Base-by-base conservation (phyloP, 2,888 invertebrate genomes). In the Aethes cnicana region DNA sequence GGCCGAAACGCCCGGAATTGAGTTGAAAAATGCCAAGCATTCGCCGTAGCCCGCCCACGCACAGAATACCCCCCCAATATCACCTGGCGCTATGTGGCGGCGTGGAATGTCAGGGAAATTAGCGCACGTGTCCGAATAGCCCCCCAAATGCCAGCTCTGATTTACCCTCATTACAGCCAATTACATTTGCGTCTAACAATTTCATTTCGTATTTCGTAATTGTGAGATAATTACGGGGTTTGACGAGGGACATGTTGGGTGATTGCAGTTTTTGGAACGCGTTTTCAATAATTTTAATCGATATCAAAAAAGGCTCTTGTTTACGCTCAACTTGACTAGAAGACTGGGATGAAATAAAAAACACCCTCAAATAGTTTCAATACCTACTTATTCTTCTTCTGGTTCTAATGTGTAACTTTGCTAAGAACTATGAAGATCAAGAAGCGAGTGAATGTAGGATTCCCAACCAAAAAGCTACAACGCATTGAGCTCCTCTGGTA, bases 51-150 rank as follows among this genome's bases (percentile, higher is more conserved):
- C 33, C 2, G 20, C 8, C 11, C 14, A 36, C 12, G 16, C 35
- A 20, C 28, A 35, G 28, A 26, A 47, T 47, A 47, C 37, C 49
- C 30, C 36, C 43, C n/a, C 43, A 23, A 37, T 50, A 43, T 43
- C 43, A 50, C 50, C 35, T 49, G 43, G 50, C 6, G 43, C 36
- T 50, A 50, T 50, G 50, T 43, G 50, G 50, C 30, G 5, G 66
- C 63, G 61, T 64, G 77, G 74, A 76, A 79, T 79, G 73, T 72
- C 63, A 61, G 64, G 58, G 47, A 46, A 46, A 74, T 76, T 73
- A 70, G 57, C 53, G 55, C 74, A 78, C 78, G 77, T 78, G 50
- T 50, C 50, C 50, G 35, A 50, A 50, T 44, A 30, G 50, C 36
- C 50, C 50, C 66, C 56, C 57, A 65, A 71, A 72, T 72, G 57